Percentiles rank a stretch among this genome's conserved stretches.
These are phyloP conservation scores for Macquaria ambigua DNA, from an alignment of 2,113 vertebrate species.

Conservation along the genomic window DNA sequence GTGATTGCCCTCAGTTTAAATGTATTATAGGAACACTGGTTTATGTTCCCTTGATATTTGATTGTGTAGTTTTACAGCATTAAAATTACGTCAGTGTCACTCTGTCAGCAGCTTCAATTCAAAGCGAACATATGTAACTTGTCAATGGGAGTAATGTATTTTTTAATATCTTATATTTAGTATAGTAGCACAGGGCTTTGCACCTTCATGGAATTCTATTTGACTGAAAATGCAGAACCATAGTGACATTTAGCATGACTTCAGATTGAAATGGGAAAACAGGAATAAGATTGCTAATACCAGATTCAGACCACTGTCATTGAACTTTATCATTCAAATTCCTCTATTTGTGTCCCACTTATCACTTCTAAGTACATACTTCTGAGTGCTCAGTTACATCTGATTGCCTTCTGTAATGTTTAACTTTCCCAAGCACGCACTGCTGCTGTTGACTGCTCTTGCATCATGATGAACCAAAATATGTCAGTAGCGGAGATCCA, in stretches of 20 bases:
- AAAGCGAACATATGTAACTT: not conserved
- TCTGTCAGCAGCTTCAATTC: not conserved
- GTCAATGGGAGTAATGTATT: not conserved
- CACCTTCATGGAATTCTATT: not conserved
- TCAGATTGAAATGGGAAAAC: not conserved
- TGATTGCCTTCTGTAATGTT: slow-evolving; percentile 4
- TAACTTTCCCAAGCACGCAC: not conserved
- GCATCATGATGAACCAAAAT: slow-evolving; percentile 53
- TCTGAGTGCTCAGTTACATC: slow-evolving; percentile 9
- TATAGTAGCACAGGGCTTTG: not conserved
- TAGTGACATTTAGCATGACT: not conserved
- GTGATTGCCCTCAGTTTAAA: not conserved
- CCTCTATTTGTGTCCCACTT: not conserved
- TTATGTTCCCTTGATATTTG: not conserved
- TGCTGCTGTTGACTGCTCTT: slow-evolving; percentile 14
- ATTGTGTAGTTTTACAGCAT: not conserved
- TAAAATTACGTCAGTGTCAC: not conserved
- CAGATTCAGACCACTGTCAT: not conserved
- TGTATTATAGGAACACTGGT: not conserved
- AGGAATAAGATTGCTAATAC: not conserved
- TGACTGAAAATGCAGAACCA: not conserved
- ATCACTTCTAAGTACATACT: not conserved
- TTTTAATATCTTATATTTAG: not conserved
- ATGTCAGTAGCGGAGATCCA: slow-evolving; percentile 52
- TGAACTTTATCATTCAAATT: not conserved